A percentile compares a stretch with the other conserved stretches of the same genome.
Evolutionary conservation across 2,797 vertebrate species (phyloP).

Genomic region (Echiichthys vipera): DNA sequence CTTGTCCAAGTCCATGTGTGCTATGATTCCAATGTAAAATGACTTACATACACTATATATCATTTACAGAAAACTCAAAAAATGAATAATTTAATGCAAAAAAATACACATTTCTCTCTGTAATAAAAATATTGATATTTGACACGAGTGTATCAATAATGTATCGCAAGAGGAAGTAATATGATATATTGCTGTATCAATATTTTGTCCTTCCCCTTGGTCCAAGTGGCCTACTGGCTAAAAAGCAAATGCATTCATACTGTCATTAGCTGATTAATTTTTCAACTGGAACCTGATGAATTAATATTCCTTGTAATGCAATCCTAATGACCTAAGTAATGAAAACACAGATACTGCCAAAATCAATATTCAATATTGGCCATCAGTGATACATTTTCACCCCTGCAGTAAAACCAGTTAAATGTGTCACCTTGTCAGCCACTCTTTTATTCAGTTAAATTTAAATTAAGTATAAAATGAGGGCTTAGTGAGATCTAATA

Average conservation of each 20-base stretch:
- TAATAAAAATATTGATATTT: no score
- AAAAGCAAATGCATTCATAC: slow-evolving; percentile 6
- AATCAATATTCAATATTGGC: background rate
- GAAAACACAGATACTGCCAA: background rate
- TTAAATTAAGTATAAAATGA: background rate
- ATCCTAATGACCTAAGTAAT: background rate
- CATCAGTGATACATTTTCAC: background rate
- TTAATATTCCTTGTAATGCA: background rate
- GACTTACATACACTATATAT: no score
- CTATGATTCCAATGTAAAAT: no score
- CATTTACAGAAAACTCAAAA: no score
- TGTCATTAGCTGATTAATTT: slow-evolving; percentile 22
- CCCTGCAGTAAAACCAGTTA: background rate
- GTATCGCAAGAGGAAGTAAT: no score
- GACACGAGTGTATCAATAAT: no score
- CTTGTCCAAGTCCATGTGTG: no score
- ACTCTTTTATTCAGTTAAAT: background rate
- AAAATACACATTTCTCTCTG: no score
- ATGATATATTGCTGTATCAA: no score
- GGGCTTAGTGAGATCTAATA: background rate
- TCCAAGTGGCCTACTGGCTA: background rate
- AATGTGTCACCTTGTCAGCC: background rate
- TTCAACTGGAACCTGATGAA: background rate
- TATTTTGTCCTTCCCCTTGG: no score
- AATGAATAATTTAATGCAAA: no score